Base-by-base conservation (phyloP, 2,797 vertebrate species). In the Anomalospiza imberbis region DNA sequence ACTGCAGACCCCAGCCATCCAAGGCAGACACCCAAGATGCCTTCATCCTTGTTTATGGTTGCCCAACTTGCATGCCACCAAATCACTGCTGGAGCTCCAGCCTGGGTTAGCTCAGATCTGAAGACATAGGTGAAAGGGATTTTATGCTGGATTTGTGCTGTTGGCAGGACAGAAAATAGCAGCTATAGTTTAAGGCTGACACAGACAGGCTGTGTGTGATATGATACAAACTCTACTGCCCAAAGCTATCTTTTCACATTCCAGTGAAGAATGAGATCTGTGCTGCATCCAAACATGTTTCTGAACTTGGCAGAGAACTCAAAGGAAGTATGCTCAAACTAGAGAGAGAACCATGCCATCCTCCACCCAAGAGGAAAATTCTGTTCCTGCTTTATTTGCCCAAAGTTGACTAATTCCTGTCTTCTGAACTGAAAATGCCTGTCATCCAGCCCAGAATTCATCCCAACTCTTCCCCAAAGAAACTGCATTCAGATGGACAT, bases 31-130 rank as follows among this genome's bases (percentile, higher is more conserved):
- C 9, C 36, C 38, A 65, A 61, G 42, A 10, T 72, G 24, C 1
- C 0, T 21, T 51, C 44, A 20, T 9, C 22, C 0, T 0, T 11
- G 14, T 17, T 66, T 29, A 38, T 2, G 12, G 54, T 50, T 26
- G 18, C 51, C 68, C 36, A 84, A 38, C 3, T 11, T 53, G 22
- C 36, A 5, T 3, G n/a, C 47, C 24, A 40, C 38, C 65, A 26
- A 12, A 20, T 7, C 2, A 0, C 38, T 65, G 53, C 34, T 31
- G 44, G 28, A 92, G 38, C 34, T 62, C 48, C 29, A 58, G 78
- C 48, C 73, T 40, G n/a, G n/a, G 42, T 82, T 45, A 68, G 20
- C n/a, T 63, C 42, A 67, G 62, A 45, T 7, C 18, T 3, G 40
- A 32, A 60, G 45, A 18, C 12, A 13, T 0, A 24, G 2, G 6